These are phyloP conservation scores for Acanthisitta chloris DNA, from an alignment of 2,113 vertebrate genomes.

Conservation along the genomic window DNA sequence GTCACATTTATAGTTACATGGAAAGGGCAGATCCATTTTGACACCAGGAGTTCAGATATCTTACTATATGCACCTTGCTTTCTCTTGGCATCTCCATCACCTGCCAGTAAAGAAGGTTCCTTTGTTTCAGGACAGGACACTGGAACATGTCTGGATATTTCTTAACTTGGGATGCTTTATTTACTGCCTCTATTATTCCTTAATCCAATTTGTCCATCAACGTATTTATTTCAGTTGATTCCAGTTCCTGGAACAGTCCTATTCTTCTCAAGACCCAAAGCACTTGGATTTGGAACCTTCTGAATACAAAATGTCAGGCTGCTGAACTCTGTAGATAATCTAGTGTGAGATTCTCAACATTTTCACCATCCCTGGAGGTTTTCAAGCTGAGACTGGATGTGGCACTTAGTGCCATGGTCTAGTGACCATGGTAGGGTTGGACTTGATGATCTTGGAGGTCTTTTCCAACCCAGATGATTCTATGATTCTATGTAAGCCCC, in stretches of 20 bases:
- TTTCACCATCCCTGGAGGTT: no score
- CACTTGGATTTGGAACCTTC: background rate
- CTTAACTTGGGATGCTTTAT: background rate
- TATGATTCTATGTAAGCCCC: background rate
- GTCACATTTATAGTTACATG: background rate
- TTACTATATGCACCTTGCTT: background rate
- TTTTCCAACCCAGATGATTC: no score
- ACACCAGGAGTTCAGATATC: background rate
- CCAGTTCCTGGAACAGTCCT: background rate
- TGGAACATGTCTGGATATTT: background rate
- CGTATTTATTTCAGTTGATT: background rate
- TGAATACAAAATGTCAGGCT: rapidly evolving
- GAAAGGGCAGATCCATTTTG: background rate
- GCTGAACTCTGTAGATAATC: background rate
- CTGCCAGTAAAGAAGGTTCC: background rate
- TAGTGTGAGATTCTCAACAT: background rate
- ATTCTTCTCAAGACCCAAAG: background rate
- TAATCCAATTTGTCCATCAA: background rate
- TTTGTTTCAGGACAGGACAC: background rate
- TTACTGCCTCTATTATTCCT: background rate
- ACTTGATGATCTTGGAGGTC: no score
- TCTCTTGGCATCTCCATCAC: background rate
- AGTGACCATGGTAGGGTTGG: no score
- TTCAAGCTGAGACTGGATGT: no score
- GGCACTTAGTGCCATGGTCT: no score